A percentile compares a stretch with the other conserved stretches of the same genome.
These are phyloP conservation scores for Apteryx owenii DNA, from an alignment of 2,113 vertebrate genomes.

Conservation along the genomic window DNA sequence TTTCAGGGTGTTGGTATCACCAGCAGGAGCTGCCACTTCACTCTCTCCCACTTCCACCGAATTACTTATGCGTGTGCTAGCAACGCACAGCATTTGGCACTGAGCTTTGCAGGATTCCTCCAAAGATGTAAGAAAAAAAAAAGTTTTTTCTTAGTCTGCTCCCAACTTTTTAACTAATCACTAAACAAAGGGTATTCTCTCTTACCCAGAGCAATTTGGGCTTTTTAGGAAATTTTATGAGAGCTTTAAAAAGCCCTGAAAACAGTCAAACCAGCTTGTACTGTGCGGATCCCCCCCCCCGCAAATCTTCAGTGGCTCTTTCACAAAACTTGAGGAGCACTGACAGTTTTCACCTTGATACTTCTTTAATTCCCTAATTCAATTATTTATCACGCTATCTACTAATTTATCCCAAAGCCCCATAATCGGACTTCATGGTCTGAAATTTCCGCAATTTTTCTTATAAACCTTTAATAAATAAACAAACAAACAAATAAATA, in stretches of 20 bases:
- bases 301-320: not conserved
- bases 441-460: not conserved
- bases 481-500: too few relatives aligned
- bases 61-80: fast-evolving
- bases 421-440: too few relatives aligned
- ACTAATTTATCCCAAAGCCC: not conserved
- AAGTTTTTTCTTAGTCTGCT: not conserved
- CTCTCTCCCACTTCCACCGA: not conserved
- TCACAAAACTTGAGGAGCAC: too few relatives aligned
- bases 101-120: not conserved
- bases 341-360: too few relatives aligned
- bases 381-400: fast-evolving
- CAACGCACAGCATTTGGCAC: too few relatives aligned
- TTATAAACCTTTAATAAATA: fast-evolving
- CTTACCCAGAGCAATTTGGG: fast-evolving
- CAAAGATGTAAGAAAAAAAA: fast-evolving
- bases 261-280: fast-evolving
- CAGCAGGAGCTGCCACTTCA: not conserved
- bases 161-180: not conserved
- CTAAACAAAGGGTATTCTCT: not conserved
- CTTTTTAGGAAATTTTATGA: too few relatives aligned
- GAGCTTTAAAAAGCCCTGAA: fast-evolving
- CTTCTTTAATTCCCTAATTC: fast-evolving
- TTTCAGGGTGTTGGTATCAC: fast-evolving
- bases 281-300: fast-evolving